Evolutionary conservation across 2,888 invertebrate species (phyloP), one percentile per base, ranked within the genome.

Genomic region (Megastigmus dorsalis): DNA sequence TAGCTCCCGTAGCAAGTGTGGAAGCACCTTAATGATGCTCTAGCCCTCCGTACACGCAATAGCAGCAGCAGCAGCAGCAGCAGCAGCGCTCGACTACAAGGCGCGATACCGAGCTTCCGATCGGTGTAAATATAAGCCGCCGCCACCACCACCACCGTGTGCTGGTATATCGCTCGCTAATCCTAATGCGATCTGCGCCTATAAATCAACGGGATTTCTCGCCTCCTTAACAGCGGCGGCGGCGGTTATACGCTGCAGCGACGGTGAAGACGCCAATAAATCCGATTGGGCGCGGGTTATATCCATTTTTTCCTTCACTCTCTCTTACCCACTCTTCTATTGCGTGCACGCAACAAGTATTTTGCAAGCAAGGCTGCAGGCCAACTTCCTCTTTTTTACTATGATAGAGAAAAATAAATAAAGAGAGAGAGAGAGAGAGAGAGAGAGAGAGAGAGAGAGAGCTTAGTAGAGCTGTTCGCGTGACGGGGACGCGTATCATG

Each of bases 121-220:
- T 71, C 65, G 76, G 15, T 52, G 72, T 73, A 76, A 72, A 76
- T 75, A 62, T 30, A 30, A 60, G 41, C 10, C 41, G 45, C 30
- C 6, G 36, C 26, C 6, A n/a, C n/a, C n/a, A n/a, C n/a, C n/a
- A n/a, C n/a, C n/a, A n/a, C n/a, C n/a, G n/a, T n/a, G n/a, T n/a
- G 20, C 41, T 2, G 60, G 18, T 26, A 18, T 33, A 7, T 15
- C 48, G 23, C 15, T 45, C 10, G 23, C 70, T 66, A 76, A 76
- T 76, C 74, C 70, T 67, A 74, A 76, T 70, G 67, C 70, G 48
- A 76, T 70, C 68, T 57, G 55, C 20, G 45, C 18, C 36, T 38
- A 28, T 76, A 76, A 76, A 73, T 76, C 73, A 76, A 23, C 6
- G 50, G 33, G 54, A 68, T 67, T 71, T 75, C 67, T 75, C 59